phyloP scores from a whole-genome alignment of 1,140 invertebrate genomes.

The Brachionus rotundiformis region DNA sequence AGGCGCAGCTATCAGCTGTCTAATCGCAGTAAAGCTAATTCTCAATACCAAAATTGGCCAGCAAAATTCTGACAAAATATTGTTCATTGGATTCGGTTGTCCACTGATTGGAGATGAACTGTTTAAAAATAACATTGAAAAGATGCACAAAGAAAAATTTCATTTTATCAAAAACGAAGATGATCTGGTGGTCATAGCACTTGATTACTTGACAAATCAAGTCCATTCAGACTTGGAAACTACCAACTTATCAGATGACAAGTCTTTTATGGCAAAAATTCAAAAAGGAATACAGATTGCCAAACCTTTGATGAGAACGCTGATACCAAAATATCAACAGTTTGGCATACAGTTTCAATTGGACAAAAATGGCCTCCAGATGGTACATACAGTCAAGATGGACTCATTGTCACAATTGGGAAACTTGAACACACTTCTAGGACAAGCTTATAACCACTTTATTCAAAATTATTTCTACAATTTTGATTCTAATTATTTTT shows the following conservation, averaged over 20 bases:
- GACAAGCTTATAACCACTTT: conserved; percentile 3
- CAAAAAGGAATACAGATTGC: conserved; percentile 1
- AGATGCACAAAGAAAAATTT: not conserved
- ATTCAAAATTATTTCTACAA: conserved; percentile 24
- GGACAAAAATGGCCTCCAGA: not conserved
- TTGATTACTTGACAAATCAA: conserved; percentile 7
- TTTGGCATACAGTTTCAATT: not conserved
- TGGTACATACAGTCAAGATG: not conserved
- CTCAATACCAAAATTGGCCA: not conserved
- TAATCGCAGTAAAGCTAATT: not conserved
- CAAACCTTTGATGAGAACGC: not conserved
- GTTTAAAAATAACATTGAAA: conserved; percentile 15
- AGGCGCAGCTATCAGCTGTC: not conserved
- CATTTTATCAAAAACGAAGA: conserved; percentile 40
- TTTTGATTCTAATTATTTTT: not conserved
- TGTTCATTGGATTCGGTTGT: conserved; percentile 22
- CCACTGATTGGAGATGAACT: not conserved
- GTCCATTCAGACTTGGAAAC: not conserved
- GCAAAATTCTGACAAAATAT: conserved; percentile 1
- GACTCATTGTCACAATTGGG: not conserved
- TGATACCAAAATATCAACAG: not conserved
- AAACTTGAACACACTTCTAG: not conserved
- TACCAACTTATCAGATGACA: not conserved
- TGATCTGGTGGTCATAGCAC: not conserved
- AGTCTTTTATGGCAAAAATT: not conserved